Conservation (phyloP, 2,797 vertebrate genomes). For the Saguinus oedipus region DNA sequence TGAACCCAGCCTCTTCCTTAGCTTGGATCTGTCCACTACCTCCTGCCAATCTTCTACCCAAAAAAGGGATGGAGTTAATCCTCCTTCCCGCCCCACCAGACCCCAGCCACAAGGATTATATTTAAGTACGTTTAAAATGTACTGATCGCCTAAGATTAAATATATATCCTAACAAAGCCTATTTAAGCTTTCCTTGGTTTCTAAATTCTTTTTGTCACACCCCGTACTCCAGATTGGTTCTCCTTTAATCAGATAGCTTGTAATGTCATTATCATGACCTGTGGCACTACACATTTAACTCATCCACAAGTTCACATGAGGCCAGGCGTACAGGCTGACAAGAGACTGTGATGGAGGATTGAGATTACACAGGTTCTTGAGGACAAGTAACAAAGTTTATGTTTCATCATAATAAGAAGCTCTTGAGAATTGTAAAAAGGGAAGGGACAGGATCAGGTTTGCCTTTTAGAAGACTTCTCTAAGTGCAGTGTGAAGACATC, state of each 20-base stretch:
- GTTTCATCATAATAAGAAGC: neutral
- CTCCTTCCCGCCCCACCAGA: neutral
- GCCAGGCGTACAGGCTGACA: neutral
- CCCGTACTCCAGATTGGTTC: neutral
- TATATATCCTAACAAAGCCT: neutral
- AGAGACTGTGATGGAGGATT: neutral
- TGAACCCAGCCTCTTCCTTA: neutral
- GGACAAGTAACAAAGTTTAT: conserved; percentile 16
- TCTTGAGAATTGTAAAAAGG: conserved; percentile 7
- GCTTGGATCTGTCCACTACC: neutral
- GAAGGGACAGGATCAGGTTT: conserved; percentile 4
- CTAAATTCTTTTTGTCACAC: neutral
- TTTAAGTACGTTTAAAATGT: neutral
- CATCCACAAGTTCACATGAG: neutral
- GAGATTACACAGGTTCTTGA: conserved; percentile 9
- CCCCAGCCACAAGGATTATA: neutral
- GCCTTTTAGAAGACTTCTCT: neutral
- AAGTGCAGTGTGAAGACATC: conserved; percentile 17
- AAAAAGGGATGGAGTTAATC: neutral
- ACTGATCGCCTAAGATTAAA: neutral
- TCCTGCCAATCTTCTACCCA: neutral
- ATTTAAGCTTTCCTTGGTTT: neutral
- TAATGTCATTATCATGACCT: neutral
- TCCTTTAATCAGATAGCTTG: neutral
- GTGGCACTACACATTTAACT: neutral